These are phyloP conservation scores for Junonia oenone DNA, from an alignment of 2,888 invertebrate genomes.

Conservation along the genomic window DNA sequence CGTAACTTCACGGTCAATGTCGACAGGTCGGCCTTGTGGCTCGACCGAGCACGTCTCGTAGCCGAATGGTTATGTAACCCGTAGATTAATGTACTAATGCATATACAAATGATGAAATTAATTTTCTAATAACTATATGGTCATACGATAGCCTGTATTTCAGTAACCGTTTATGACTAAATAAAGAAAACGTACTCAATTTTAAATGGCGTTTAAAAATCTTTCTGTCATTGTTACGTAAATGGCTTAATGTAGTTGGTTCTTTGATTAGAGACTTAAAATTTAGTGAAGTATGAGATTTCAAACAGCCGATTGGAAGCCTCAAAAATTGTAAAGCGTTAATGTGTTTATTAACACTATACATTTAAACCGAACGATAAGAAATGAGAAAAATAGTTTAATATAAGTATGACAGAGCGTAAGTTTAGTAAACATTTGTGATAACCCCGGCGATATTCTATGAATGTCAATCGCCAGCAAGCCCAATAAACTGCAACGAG, in stretches of 20 bases:
- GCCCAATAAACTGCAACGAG: constrained; percentile 62
- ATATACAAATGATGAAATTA: constrained; percentile 38
- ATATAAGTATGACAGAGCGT: not conserved
- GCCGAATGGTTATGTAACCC: constrained; percentile 65
- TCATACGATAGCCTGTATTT: not conserved
- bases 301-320: too few species aligned
- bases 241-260: too few species aligned
- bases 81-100: constrained; percentile 59
- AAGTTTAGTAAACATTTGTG: constrained; percentile 29
- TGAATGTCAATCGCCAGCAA: constrained; percentile 40
- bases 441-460: constrained; percentile 36
- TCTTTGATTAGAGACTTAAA: too few species aligned
- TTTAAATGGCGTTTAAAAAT: not conserved
- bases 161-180: not conserved
- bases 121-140: constrained; percentile 2
- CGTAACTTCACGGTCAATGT: constrained; percentile 75
- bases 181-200: too few species aligned
- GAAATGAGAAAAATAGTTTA: not conserved
- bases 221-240: too few species aligned
- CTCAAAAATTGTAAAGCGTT: not conserved
- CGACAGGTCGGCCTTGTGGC: constrained; percentile 67
- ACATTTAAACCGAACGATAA: not conserved
- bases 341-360: not conserved
- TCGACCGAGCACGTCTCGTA: constrained; percentile 58
- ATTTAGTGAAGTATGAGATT: too few species aligned